These are phyloP conservation scores for Drosophila repletoides DNA, from an alignment of 1,140 invertebrate genomes.

Conservation along the genomic window DNA sequence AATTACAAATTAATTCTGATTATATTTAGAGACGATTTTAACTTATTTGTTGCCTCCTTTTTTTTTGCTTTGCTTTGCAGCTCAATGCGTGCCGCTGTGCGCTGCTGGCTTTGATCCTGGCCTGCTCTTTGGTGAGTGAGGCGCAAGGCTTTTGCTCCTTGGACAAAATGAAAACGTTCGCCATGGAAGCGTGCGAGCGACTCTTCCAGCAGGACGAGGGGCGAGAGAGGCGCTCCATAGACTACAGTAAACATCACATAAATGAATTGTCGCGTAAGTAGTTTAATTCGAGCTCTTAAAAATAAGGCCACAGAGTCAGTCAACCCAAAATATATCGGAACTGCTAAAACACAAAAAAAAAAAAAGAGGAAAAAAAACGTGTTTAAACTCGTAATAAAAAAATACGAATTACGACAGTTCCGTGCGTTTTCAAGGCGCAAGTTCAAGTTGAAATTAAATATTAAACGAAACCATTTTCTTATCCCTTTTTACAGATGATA, in stretches of 20 bases:
- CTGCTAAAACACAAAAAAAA: constrained; percentile 39
- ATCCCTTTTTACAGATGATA: constrained; percentile 47
- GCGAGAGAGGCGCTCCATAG: constrained; percentile 61
- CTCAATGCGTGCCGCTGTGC: constrained; percentile 54
- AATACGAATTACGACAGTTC: constrained; percentile 55
- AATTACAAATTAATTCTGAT: constrained; percentile 11
- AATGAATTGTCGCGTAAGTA: constrained; percentile 65
- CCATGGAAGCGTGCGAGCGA: constrained; percentile 74
- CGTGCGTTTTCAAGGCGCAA: constrained; percentile 68
- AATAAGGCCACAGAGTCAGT: constrained; percentile 75
- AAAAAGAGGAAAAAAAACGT: constrained; percentile 33
- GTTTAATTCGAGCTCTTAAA: constrained; percentile 12
- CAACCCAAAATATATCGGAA: constrained; percentile 61
- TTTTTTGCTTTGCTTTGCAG: constrained; percentile 31
- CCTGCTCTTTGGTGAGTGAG: constrained; percentile 39
- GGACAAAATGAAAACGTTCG: constrained; percentile 70
- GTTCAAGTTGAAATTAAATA: constrained; percentile 55
- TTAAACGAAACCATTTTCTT: constrained; percentile 21
- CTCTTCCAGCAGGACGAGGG: constrained; percentile 65
- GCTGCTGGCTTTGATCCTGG: constrained; percentile 43
- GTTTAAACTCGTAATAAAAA: constrained; percentile 28
- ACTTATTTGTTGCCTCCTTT: constrained; percentile 3
- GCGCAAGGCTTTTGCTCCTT: constrained; percentile 58
- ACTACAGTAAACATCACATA: constrained; percentile 40
- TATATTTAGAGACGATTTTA: constrained; percentile 36